Evolutionary conservation across 2,797 vertebrate species (phyloP).

Genomic region (Urocyon cinereoargenteus): DNA sequence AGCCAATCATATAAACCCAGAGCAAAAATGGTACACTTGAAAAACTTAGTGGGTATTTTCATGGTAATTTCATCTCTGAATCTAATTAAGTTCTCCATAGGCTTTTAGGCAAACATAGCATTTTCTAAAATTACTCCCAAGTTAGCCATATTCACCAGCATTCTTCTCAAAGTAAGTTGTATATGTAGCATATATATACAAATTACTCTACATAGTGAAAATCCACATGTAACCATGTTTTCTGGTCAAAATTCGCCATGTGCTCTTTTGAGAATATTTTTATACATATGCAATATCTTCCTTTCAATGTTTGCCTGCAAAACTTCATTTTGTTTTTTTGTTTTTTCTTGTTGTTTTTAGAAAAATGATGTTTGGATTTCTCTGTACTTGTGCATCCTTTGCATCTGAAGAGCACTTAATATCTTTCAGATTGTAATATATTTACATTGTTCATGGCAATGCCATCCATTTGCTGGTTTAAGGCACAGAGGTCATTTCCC

Average conservation of each 20-base stretch:
- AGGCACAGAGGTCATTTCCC: neutral
- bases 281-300: neutral
- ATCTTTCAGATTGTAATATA: neutral
- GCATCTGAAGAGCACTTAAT: neutral
- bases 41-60: constrained; percentile 83
- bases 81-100: constrained; percentile 39
- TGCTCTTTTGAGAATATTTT: neutral
- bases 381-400: neutral
- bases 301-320: neutral
- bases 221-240: neutral
- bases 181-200: neutral
- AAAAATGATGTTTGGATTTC: neutral
- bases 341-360: neutral
- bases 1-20: constrained; percentile 67
- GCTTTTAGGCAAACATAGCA: constrained; percentile 48
- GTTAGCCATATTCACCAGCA: neutral
- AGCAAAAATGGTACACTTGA: constrained; percentile 83
- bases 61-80: constrained; percentile 72
- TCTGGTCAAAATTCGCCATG: neutral
- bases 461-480: constrained; percentile 16
- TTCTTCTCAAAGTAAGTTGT: constrained; percentile 51
- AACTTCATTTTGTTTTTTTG: neutral
- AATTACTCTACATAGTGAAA: constrained; percentile 16
- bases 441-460: neutral
- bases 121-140: constrained; percentile 34